Percentiles rank a stretch among this genome's conserved stretches.
Conservation (phyloP, 2,113 vertebrate species). For the Plestiodon gilberti region DNA sequence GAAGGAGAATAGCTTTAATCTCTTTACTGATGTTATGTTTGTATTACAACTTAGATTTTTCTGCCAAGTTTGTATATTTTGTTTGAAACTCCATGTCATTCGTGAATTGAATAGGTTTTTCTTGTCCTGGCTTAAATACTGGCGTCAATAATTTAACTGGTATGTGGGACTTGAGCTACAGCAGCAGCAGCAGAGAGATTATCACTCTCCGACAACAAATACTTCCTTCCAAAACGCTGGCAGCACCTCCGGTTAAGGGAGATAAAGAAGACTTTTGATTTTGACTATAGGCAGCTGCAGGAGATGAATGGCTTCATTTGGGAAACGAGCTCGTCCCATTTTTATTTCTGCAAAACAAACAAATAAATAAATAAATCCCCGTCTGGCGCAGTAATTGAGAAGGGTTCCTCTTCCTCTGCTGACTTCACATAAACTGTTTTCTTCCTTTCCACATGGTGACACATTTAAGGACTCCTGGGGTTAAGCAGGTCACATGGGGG, state of each 20-base stretch:
- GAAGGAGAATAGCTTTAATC: too few species aligned
- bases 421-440: neutral
- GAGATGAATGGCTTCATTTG: constrained; percentile 53
- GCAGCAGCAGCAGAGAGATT: neutral
- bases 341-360: constrained; percentile 25
- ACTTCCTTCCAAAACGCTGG: constrained; percentile 1
- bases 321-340: constrained; percentile 32
- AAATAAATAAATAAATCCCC: neutral
- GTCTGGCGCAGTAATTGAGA: constrained; percentile 9
- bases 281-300: constrained; percentile 37
- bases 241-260: constrained; percentile 27
- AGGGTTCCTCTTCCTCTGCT: neutral
- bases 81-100: neutral
- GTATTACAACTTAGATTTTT: neutral
- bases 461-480: neutral
- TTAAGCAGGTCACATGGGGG: neutral
- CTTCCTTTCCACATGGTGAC: neutral
- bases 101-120: neutral
- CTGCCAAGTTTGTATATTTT: neutral
- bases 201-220: neutral
- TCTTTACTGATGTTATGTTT: neutral
- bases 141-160: neutral
- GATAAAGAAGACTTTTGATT: constrained; percentile 50
- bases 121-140: neutral
- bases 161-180: neutral